Evolutionary conservation across 2,888 invertebrate species (phyloP), one percentile per base, ranked within the genome.

Genomic region (Carpatolechia fugitivella): DNA sequence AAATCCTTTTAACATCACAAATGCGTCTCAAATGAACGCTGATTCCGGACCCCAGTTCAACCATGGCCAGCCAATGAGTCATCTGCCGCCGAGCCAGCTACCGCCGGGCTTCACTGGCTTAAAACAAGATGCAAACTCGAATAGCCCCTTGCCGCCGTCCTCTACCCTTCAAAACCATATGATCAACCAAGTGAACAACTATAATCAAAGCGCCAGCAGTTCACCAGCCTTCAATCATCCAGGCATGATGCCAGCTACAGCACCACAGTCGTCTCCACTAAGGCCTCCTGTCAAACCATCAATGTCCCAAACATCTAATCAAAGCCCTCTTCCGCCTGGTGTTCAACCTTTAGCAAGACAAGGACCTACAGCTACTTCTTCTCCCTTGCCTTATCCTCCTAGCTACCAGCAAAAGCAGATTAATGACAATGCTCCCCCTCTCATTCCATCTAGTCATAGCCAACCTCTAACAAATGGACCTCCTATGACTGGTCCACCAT

Each of bases 171-270:
- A 76, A 50, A 78, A 76, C 54, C 70, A 72, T 61, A 72, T 64
- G 53, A 49, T 76, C 36, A 76, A 75, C 38, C 79, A 79, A 69
- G 62, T 78, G 52, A 87, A 83, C 65, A 78, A 80, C 63, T 83
- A 72, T 48, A 81, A 68, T 62, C 84, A 85, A 61, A 89, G 87
- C 74, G 80, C 76, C 30, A 86, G 70, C 54, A 88, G 78, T 70
- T 89, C 90, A 33, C 89, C 90, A 57, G 85, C 86, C 40, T 89
- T 89, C 60, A 90, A 87, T 64, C 80, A 83, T 53, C 72, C 88
- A 47, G 85, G 79, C 54, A 71, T 81, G 60, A 63, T 78, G 61
- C 72, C 80, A 30, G 72, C 51, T 7, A 6, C 74, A 52, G 70
- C 69, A 16, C 59, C 77, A 36, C 84, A 82, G 20, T 76, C 80